Conservation (phyloP, 1,140 invertebrate species). For the Nymphalis io region DNA sequence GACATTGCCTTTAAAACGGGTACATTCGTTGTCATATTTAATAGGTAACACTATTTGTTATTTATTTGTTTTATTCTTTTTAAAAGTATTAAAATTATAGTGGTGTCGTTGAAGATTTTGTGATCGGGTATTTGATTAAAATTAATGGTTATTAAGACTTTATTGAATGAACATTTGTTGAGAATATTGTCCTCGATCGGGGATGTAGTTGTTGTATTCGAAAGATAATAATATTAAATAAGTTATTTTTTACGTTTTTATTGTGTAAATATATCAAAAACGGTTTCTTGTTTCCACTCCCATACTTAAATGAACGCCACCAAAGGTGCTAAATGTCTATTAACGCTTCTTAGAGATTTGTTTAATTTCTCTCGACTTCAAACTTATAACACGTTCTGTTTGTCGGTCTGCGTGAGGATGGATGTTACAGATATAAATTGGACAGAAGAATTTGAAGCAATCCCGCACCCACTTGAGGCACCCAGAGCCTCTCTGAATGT, state of each 20-base stretch:
- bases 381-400: conserved; percentile 41
- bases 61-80: conserved; percentile 60
- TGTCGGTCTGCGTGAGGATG: conserved; percentile 50
- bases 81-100: conserved; percentile 63
- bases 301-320: conserved; percentile 69
- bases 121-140: conserved; percentile 69
- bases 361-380: conserved; percentile 47
- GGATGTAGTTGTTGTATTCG: conserved; percentile 80
- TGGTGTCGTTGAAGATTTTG: conserved; percentile 75
- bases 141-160: conserved; percentile 78
- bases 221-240: conserved; percentile 81
- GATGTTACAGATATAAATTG: conserved; percentile 30
- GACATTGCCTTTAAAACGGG: conserved; percentile 29
- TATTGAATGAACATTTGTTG: conserved; percentile 79
- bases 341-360: conserved; percentile 61
- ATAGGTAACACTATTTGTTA: conserved; percentile 65
- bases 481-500: conserved; percentile 19
- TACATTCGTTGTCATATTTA: conserved; percentile 53
- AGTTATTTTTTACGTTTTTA: conserved; percentile 81
- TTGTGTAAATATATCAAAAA: conserved; percentile 76
- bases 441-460: conserved; percentile 20
- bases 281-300: conserved; percentile 76
- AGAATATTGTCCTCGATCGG: conserved; percentile 72
- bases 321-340: conserved; percentile 79
- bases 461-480: conserved; percentile 21